These are phyloP conservation scores for Ophion ellenae DNA, from an alignment of 2,888 invertebrate genomes.

Conservation along the genomic window DNA sequence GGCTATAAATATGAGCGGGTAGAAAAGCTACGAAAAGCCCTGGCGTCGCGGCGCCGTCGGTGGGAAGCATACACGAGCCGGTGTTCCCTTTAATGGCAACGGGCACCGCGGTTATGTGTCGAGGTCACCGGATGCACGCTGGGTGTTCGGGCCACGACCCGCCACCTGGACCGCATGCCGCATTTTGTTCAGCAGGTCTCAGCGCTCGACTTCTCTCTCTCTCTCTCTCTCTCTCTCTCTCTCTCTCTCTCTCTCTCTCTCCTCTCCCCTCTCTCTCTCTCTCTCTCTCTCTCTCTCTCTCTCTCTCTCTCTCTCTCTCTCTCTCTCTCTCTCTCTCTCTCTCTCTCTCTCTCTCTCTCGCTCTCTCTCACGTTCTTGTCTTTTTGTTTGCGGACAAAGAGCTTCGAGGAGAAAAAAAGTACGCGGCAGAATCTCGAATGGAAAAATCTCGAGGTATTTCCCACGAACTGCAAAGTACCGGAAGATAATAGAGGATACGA, in stretches of 20 bases:
- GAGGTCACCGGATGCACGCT: slow-evolving; percentile 55
- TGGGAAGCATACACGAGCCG: slow-evolving; percentile 61
- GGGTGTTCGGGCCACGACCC: slow-evolving; percentile 29
- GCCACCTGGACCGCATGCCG: slow-evolving; percentile 69
- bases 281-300: slow-evolving; percentile 41
- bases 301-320: slow-evolving; percentile 42
- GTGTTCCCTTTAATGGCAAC: slow-evolving; percentile 70
- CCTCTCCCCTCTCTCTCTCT: slow-evolving; percentile 39
- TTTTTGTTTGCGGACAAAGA: slow-evolving; percentile 15
- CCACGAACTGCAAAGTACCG: slow-evolving; percentile 7
- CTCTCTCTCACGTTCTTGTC: slow-evolving; percentile 51
- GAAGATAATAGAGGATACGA: neutral
- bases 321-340: slow-evolving; percentile 27
- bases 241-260: slow-evolving; percentile 39
- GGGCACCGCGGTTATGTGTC: slow-evolving; percentile 36
- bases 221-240: slow-evolving; percentile 32
- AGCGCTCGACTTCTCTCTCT: slow-evolving; percentile 26
- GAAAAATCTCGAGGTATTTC: neutral
- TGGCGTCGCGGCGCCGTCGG: slow-evolving; percentile 61
- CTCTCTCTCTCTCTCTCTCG: slow-evolving; percentile 40
- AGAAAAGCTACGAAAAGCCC: slow-evolving; percentile 73
- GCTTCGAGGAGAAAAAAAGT: neutral
- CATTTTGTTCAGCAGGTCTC: slow-evolving; percentile 71
- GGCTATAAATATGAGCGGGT: slow-evolving; percentile 67
- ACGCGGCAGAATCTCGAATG: neutral